phyloP scores from a whole-genome alignment of 2,113 vertebrate species.

The Ibidorhyncha struthersii region DNA sequence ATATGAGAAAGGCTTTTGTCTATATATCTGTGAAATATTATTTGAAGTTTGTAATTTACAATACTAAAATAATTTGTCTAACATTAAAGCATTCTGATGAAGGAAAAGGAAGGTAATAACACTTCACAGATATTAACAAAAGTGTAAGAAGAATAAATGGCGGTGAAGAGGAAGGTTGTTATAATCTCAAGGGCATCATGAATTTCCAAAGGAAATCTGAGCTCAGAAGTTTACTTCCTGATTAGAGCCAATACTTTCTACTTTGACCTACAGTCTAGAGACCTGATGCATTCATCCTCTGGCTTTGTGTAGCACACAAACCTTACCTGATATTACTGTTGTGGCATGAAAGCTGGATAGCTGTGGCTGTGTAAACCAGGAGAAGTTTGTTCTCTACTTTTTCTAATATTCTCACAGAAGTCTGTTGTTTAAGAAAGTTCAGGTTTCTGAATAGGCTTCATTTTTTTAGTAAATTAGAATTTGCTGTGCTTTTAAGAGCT shows the following conservation, averaged over 20 bases:
- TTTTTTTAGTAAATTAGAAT: neutral
- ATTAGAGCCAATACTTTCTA: neutral
- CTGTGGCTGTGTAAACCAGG: neutral
- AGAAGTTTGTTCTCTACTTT: neutral
- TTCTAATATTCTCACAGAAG: neutral
- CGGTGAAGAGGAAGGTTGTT: neutral
- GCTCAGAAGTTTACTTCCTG: neutral
- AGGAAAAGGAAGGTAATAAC: neutral
- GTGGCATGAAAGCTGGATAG: neutral
- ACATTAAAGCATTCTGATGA: neutral
- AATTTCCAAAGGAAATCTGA: conserved; percentile 1
- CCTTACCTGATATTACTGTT: neutral
- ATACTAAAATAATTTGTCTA: conserved; percentile 6
- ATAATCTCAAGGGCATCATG: neutral
- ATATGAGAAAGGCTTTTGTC: conserved; percentile 70
- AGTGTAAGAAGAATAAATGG: neutral
- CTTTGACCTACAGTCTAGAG: neutral
- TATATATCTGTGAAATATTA: conserved; percentile 31
- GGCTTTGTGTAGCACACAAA: neutral
- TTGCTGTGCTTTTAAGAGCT: neutral
- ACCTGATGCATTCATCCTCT: neutral
- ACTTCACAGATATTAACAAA: neutral
- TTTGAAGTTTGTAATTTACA: conserved; percentile 53
- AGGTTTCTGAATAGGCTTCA: neutral
- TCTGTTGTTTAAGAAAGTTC: neutral